These are phyloP conservation scores for Euphonia xanthogaster DNA, from an alignment of 2,797 vertebrate species.

Conservation along the genomic window DNA sequence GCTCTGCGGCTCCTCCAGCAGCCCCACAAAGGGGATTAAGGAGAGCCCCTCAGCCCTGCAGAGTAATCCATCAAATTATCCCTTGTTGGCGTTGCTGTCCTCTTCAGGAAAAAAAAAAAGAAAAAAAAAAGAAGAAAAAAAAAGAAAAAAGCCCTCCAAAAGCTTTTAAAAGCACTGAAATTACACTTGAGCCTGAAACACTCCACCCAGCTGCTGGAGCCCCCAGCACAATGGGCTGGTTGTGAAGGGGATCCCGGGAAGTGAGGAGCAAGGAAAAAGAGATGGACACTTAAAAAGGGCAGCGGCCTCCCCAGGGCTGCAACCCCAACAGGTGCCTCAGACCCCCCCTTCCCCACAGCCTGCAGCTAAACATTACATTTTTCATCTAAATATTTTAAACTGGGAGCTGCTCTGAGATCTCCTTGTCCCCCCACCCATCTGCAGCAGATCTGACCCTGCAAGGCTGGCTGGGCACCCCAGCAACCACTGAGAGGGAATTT, in stretches of 20 bases:
- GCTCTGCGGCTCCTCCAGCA: conserved; percentile 67
- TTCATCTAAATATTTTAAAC: no score
- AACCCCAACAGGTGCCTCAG: conserved; percentile 57
- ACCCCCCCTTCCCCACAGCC: accelerated
- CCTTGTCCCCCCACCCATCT: no score
- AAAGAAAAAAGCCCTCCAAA: neutral
- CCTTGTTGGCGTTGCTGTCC: conserved; percentile 67
- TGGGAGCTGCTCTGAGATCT: no score
- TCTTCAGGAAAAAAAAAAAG: neutral
- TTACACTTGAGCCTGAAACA: conserved; percentile 70
- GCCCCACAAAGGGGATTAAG: conserved; percentile 81
- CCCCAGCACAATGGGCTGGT: conserved; percentile 41
- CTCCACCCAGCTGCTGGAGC: conserved; percentile 61
- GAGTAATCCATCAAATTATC: conserved; percentile 82
- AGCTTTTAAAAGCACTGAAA: conserved; percentile 66
- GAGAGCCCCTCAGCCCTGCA: conserved; percentile 72
- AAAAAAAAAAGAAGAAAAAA: no score
- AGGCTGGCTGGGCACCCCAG: no score
- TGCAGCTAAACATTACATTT: neutral
- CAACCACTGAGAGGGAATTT: accelerated
- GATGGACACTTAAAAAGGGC: conserved; percentile 42
- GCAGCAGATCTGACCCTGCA: no score
- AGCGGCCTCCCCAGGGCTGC: conserved; percentile 10
- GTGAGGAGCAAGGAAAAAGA: conserved; percentile 21
- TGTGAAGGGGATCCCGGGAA: conserved; percentile 36